Base-by-base conservation (phyloP, 2,797 vertebrate genomes). In the Esox masquinongy region DNA sequence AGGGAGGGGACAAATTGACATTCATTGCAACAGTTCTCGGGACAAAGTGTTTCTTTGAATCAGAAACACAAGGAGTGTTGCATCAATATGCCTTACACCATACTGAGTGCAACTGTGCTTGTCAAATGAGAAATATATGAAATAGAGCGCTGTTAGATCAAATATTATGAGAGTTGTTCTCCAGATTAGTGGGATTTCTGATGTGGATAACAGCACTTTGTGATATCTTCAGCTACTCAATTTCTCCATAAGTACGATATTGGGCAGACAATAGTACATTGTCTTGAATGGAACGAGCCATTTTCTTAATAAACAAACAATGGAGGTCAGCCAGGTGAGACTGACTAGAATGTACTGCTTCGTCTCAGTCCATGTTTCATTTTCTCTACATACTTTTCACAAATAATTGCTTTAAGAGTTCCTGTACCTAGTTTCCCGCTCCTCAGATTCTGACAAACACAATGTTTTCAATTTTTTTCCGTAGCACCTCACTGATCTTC, bases 381-480 rank as follows among this genome's bases (percentile, higher is more conserved):
- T 79, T 78, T 68, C 49, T 67, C 70, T 49, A 12, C 26, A 39
- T 66, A 70, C 67, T 31, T 74, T 78, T 63, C 66, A 49, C 67
- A 34, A 70, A 56, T 70, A 72, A 72, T 72, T 74, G 64, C 68
- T 59, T 68, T 68, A 68, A 70, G 68, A 72, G 29, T 67, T 31
- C 29, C 29, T 14, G 24, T 68, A 63, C 17, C 22, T 36, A 66
- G n/a, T 64, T 61, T 74, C 72, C 87, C 81, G 83, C 83, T 84
- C 77, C 80, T 84, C 86, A 82, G 77, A 82, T 85, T 85, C 56
- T 87, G 83, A 86, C 85, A 72, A 79, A 82, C 87, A 84, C 86
- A 84, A 76, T 76, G 24, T 82, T 89, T 88, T 85, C 78, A 87
- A 83, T 88, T 89, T 90, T 84, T 89, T 84, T 67, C 34, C 64